A percentile compares a stretch with the other conserved stretches of the same genome.
Conservation (phyloP, 2,888 invertebrate species). For the Dicroscelio sp. region DNA sequence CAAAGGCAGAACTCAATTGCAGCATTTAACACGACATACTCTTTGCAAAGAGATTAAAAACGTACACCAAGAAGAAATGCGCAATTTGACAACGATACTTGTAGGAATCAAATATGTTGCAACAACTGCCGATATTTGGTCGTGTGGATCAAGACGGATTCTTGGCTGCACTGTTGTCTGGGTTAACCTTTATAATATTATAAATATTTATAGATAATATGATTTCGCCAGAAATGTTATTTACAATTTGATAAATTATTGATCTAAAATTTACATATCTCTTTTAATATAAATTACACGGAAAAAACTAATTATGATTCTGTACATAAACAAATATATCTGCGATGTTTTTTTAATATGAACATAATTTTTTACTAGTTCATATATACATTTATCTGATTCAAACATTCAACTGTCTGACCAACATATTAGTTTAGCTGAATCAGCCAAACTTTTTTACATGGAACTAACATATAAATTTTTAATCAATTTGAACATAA, state of each 20-base stretch:
- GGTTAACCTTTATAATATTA: not conserved
- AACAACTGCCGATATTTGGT: not conserved
- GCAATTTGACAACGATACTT: not conserved
- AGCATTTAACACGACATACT: not conserved
- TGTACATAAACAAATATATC: too few relatives aligned
- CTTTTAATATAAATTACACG: not conserved
- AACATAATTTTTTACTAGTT: too few relatives aligned
- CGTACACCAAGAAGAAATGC: not conserved
- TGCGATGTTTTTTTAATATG: too few relatives aligned
- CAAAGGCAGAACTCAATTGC: not conserved
- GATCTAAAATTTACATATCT: not conserved
- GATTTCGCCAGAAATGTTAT: not conserved
- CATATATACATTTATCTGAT: too few relatives aligned
- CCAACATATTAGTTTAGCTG: too few relatives aligned
- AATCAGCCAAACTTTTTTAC: too few relatives aligned
- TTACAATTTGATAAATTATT: not conserved
- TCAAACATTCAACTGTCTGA: too few relatives aligned
- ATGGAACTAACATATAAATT: too few relatives aligned
- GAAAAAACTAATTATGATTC: not conserved
- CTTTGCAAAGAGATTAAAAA: not conserved
- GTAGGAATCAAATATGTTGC: not conserved
- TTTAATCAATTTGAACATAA: too few relatives aligned
- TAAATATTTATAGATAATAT: not conserved
- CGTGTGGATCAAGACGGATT: not conserved
- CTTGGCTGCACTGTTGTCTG: not conserved